A percentile compares a stretch with the other conserved stretches of the same genome.
Evolutionary conservation across 2,797 vertebrate species (phyloP).

Genomic region (Delichon dasypus): DNA sequence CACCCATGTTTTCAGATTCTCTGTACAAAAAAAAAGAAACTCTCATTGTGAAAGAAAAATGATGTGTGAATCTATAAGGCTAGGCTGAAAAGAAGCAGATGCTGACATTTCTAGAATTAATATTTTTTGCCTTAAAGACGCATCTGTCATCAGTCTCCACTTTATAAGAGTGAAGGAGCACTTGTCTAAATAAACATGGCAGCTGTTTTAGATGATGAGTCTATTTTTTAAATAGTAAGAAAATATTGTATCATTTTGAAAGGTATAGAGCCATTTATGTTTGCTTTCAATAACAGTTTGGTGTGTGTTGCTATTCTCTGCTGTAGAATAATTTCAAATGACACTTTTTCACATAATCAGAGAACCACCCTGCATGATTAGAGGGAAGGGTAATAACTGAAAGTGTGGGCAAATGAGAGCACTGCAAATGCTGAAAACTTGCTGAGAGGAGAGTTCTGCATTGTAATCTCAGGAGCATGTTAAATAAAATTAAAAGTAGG

Average conservation of each 20-base stretch:
- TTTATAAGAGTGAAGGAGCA: conserved; percentile 58
- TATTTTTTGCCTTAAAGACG: conserved; percentile 72
- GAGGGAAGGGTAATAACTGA: conserved; percentile 19
- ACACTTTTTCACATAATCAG: conserved; percentile 35
- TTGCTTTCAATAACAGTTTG: background rate
- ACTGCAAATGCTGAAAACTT: conserved; percentile 28
- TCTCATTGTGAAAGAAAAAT: conserved; percentile 64
- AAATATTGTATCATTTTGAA: conserved; percentile 32
- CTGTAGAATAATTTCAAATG: conserved; percentile 47
- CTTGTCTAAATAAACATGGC: conserved; percentile 77
- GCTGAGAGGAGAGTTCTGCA: background rate
- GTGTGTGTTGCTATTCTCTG: background rate
- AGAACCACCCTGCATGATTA: background rate
- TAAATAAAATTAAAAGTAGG: background rate
- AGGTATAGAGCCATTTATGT: background rate
- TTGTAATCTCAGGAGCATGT: background rate
- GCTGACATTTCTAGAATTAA: conserved; percentile 70
- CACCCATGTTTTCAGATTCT: conserved; percentile 63
- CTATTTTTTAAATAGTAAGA: conserved; percentile 36
- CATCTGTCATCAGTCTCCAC: conserved; percentile 74
- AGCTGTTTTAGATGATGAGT: conserved; percentile 52
- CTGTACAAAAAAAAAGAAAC: conserved; percentile 13
- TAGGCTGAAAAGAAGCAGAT: conserved; percentile 76
- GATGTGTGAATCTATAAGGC: conserved; percentile 64
- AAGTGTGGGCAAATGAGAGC: background rate